Conservation (phyloP, 2,888 invertebrate genomes). For the Drosophila kuntzei region DNA sequence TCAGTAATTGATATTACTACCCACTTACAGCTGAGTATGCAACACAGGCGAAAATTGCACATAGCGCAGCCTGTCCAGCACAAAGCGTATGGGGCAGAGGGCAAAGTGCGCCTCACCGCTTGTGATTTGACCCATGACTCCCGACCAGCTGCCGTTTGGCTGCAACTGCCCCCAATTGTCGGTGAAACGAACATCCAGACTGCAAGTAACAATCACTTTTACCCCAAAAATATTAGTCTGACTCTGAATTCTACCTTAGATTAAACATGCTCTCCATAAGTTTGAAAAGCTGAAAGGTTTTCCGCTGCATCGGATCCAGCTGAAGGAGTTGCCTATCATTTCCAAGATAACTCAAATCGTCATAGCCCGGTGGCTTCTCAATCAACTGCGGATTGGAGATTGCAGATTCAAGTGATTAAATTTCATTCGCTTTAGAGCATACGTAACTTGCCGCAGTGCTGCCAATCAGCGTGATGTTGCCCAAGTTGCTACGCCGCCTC, state of each 20-base stretch:
- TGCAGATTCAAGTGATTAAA: constrained; percentile 2
- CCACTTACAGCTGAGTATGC: constrained; percentile 78
- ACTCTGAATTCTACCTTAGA: constrained; percentile 60
- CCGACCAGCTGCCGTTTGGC: constrained; percentile 77
- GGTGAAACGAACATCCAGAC: constrained; percentile 63
- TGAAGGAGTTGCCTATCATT: constrained; percentile 65
- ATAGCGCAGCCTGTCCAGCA: constrained; percentile 56
- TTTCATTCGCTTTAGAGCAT: background rate
- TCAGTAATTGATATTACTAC: no score
- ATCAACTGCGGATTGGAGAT: constrained; percentile 47
- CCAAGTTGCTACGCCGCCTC: constrained; percentile 73
- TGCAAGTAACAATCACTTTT: constrained; percentile 29
- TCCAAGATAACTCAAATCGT: constrained; percentile 54
- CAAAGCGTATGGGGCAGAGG: constrained; percentile 77
- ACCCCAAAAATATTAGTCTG: background rate
- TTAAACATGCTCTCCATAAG: constrained; percentile 72
- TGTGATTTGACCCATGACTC: constrained; percentile 72
- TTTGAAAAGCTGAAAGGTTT: constrained; percentile 75
- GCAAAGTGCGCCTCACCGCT: constrained; percentile 63
- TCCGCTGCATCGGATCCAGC: constrained; percentile 82
- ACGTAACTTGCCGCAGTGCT: constrained; percentile 61
- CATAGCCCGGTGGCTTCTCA: constrained; percentile 65
- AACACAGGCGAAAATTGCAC: constrained; percentile 70
- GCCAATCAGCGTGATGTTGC: constrained; percentile 60
- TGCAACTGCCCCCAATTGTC: constrained; percentile 72